phyloP scores from a whole-genome alignment of 1,140 invertebrate genomes.

The Zaprionus davidi region DNA sequence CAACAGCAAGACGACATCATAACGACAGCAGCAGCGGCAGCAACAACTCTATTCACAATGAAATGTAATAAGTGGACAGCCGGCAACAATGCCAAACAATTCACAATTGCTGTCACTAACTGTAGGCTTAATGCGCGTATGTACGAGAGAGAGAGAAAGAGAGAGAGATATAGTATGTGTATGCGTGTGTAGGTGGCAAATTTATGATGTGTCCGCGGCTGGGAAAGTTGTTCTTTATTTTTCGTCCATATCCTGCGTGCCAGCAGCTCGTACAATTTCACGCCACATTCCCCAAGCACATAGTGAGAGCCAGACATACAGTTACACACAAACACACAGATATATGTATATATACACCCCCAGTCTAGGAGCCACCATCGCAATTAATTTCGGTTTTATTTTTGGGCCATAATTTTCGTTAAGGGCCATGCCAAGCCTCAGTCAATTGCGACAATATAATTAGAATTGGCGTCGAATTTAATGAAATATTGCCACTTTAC shows the following conservation, averaged over 20 bases:
- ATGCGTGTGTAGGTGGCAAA: slow-evolving; percentile 33
- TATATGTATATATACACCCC: not conserved
- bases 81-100: slow-evolving; percentile 57
- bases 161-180: not conserved
- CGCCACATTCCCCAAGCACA: slow-evolving; percentile 3
- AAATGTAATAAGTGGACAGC: slow-evolving; percentile 31
- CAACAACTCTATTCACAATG: slow-evolving; percentile 36
- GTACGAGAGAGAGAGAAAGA: not conserved
- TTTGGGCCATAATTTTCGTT: slow-evolving; percentile 37
- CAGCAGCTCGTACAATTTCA: slow-evolving; percentile 15
- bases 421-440: slow-evolving; percentile 3
- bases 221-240: slow-evolving; percentile 12
- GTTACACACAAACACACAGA: not conserved
- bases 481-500: slow-evolving; percentile 42
- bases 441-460: slow-evolving; percentile 27
- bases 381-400: slow-evolving; percentile 61
- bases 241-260: slow-evolving; percentile 25
- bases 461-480: slow-evolving; percentile 35
- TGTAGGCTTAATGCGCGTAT: slow-evolving; percentile 8
- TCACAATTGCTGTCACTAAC: slow-evolving; percentile 62
- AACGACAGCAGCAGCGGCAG: slow-evolving; percentile 29
- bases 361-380: slow-evolving; percentile 12
- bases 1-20: slow-evolving; percentile 33
- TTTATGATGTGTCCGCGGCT: slow-evolving; percentile 53
- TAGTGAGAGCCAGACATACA: slow-evolving; percentile 1